phyloP scores from a whole-genome alignment of 2,797 vertebrate genomes.

The Argyrosomus regius region DNA sequence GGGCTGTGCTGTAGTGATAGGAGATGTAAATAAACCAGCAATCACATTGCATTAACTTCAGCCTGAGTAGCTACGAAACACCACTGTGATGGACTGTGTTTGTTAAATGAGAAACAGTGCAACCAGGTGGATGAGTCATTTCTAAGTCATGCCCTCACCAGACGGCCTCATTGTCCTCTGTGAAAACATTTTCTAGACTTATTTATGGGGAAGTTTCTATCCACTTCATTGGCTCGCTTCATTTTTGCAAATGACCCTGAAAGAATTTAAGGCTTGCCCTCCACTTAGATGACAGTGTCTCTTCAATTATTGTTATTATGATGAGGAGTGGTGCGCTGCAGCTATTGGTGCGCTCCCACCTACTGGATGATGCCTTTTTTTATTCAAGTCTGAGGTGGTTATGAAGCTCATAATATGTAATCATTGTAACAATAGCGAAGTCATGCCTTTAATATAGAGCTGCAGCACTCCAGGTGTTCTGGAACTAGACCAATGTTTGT shows the following conservation, averaged over 20 bases:
- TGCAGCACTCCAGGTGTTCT: constrained; percentile 68
- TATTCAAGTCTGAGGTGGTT: constrained; percentile 48
- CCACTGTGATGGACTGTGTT: constrained; percentile 57
- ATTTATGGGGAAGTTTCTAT: constrained; percentile 64
- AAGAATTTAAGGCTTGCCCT: constrained; percentile 49
- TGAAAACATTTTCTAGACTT: constrained; percentile 55
- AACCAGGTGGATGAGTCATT: constrained; percentile 66
- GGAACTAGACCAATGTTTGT: constrained; percentile 72
- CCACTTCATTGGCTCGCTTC: constrained; percentile 56
- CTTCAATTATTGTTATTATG: constrained; percentile 63
- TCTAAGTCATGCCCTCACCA: constrained; percentile 58
- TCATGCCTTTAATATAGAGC: constrained; percentile 52
- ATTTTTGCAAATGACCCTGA: constrained; percentile 66
- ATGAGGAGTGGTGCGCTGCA: constrained; percentile 45
- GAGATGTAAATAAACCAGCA: constrained; percentile 70
- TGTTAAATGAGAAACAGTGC: constrained; percentile 62
- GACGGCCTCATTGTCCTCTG: constrained; percentile 62
- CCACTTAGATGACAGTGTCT: constrained; percentile 48
- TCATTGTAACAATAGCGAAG: constrained; percentile 58
- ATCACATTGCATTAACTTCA: constrained; percentile 68
- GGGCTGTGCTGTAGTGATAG: constrained; percentile 65
- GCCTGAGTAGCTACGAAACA: constrained; percentile 40
- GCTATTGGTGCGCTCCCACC: constrained; percentile 37
- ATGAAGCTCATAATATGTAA: constrained; percentile 65
- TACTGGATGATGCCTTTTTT: constrained; percentile 44